Conservation (phyloP, 2,113 vertebrate species). For the Micronycteris hirsuta region DNA sequence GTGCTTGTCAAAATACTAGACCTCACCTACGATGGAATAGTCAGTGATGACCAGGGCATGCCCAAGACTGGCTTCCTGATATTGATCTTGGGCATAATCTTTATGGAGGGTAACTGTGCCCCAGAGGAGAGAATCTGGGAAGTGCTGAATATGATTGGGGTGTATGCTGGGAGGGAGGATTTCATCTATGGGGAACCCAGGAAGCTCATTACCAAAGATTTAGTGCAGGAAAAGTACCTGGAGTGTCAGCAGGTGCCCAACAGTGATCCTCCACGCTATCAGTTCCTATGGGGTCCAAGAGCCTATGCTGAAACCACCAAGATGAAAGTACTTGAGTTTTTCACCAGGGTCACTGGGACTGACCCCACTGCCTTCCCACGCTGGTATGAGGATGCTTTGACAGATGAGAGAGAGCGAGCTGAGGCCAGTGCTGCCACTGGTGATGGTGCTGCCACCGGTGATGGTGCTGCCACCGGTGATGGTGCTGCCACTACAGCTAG, state of each 20-base stretch:
- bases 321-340: constrained; percentile 3
- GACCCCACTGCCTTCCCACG: neutral
- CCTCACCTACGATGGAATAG: neutral
- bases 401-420: constrained; percentile 4
- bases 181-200: constrained; percentile 27
- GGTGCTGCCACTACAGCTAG: accelerated
- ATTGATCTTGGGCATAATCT: constrained; percentile 35
- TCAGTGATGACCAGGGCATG: neutral
- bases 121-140: constrained; percentile 39
- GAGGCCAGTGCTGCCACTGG: accelerated
- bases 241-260: neutral
- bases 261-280: too few species aligned
- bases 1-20: neutral
- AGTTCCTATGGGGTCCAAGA: too few species aligned
- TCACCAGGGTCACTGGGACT: neutral
- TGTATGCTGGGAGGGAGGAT: neutral
- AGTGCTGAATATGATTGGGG: neutral
- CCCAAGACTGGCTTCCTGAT: constrained; percentile 21
- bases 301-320: too few species aligned
- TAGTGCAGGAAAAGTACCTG: constrained; percentile 12
- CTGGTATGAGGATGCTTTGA: constrained; percentile 40
- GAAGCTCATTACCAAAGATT: constrained; percentile 14
- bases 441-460: accelerated
- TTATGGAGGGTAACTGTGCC: constrained; percentile 21
- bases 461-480: accelerated